A percentile compares a stretch with the other conserved stretches of the same genome.
Evolutionary conservation across 2,113 vertebrate species (phyloP).

Genomic region (Sclerurus mexicanus): DNA sequence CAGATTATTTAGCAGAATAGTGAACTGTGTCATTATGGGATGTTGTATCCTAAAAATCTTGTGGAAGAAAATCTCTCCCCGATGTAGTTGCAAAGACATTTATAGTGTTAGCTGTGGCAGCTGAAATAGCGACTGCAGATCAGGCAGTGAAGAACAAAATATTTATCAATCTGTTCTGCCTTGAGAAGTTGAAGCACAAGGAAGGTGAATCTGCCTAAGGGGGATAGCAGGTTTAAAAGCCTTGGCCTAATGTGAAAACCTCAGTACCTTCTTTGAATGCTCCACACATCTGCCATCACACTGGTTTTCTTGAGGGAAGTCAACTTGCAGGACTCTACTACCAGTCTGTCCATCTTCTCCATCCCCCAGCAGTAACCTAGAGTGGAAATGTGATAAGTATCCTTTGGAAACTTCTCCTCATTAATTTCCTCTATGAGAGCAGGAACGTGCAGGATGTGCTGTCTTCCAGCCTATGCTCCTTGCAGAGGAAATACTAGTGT

Average conservation of each 20-base stretch:
- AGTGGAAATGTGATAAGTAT: not conserved
- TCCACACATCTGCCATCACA: not conserved
- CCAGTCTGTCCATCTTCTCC: not conserved
- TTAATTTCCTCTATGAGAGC: not conserved
- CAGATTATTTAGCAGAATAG: not conserved
- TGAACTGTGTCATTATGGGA: not conserved
- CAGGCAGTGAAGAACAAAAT: not conserved
- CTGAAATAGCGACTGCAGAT: not conserved
- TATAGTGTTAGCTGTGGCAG: not conserved
- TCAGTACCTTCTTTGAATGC: not conserved
- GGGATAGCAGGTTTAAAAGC: not conserved
- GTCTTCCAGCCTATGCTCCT: not conserved
- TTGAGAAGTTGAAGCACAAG: not conserved
- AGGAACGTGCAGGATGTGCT: not conserved
- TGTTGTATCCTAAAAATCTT: not conserved
- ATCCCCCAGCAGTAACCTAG: not conserved
- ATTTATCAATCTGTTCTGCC: not conserved
- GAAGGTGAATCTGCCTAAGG: not conserved
- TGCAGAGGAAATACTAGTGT: not conserved
- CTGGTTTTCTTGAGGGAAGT: not conserved
- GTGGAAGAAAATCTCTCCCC: not conserved
- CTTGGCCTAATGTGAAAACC: not conserved
- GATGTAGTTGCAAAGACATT: not conserved
- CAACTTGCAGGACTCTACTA: not conserved
- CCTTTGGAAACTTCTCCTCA: not conserved